Conservation (phyloP, 64 coral and sea anemone genomes). For the Montipora sp. region DNA sequence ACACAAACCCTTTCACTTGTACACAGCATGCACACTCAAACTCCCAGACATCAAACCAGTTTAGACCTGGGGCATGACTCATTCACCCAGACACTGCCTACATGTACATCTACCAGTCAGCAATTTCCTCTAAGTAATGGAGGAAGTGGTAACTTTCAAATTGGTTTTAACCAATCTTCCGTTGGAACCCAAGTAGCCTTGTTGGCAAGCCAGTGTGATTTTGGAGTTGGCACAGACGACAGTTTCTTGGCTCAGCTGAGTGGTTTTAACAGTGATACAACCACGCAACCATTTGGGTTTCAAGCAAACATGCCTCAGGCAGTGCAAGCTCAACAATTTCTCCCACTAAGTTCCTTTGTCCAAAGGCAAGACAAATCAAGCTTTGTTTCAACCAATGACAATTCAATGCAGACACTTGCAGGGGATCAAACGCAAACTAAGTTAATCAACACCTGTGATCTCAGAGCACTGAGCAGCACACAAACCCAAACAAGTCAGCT, state of each 20-base stretch:
- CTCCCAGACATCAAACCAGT: neutral
- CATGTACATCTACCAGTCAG: neutral
- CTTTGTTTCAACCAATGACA: conserved; percentile 36
- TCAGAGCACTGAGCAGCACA: conserved; percentile 73
- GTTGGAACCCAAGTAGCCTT: conserved; percentile 62
- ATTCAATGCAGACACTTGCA: conserved; percentile 44
- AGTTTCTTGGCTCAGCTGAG: conserved; percentile 22
- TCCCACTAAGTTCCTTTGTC: conserved; percentile 27
- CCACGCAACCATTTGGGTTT: conserved; percentile 15
- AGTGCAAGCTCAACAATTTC: neutral
- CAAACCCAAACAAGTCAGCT: conserved; percentile 82
- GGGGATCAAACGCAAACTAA: conserved; percentile 67
- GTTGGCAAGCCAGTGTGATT: conserved; percentile 35
- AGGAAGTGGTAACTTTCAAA: neutral
- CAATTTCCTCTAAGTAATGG: conserved; percentile 27
- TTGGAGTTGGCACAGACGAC: conserved; percentile 44
- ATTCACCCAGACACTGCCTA: conserved; percentile 16
- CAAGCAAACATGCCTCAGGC: conserved; percentile 7
- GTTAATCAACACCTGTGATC: conserved; percentile 49
- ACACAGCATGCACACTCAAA: conserved; percentile 44
- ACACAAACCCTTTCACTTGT: conserved; percentile 4
- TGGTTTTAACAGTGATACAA: neutral
- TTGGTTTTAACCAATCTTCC: conserved; percentile 50
- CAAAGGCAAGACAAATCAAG: neutral
- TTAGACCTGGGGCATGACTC: conserved; percentile 19